Percentiles rank a stretch among this genome's conserved stretches.
These are phyloP conservation scores for Mesaphorura yosii DNA, from an alignment of 1,140 invertebrate species.

Conservation along the genomic window DNA sequence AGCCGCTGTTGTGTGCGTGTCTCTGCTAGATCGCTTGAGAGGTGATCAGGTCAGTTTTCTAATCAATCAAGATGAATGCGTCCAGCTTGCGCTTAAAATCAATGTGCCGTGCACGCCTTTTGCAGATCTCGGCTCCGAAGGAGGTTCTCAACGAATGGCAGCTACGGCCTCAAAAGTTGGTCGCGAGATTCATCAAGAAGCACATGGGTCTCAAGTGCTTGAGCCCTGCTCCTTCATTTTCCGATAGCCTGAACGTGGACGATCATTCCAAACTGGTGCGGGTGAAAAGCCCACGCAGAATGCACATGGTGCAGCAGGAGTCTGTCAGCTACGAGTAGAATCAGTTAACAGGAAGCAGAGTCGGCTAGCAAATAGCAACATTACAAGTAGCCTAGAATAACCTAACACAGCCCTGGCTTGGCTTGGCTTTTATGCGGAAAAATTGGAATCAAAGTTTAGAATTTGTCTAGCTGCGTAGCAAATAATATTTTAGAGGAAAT, in stretches of 20 bases:
- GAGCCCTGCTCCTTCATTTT: slow-evolving; percentile 21
- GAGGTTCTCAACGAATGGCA: slow-evolving; percentile 88
- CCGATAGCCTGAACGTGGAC: slow-evolving; percentile 29
- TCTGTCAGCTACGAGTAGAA: slow-evolving; percentile 77
- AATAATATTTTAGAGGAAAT: too few species aligned
- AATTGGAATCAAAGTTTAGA: too few species aligned
- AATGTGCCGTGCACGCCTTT: slow-evolving; percentile 4
- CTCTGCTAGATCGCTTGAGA: slow-evolving; percentile 81
- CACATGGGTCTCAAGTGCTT: slow-evolving; percentile 53
- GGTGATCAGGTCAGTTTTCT: slow-evolving; percentile 69
- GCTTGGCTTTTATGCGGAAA: too few species aligned
- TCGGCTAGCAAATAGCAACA: too few species aligned
- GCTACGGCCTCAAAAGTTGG: slow-evolving; percentile 72
- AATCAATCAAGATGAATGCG: not conserved
- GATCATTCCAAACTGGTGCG: slow-evolving; percentile 57
- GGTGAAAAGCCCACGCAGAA: slow-evolving; percentile 68
- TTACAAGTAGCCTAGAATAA: too few species aligned
- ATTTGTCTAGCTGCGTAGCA: too few species aligned
- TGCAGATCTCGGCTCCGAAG: slow-evolving; percentile 69
- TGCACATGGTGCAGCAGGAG: slow-evolving; percentile 78
- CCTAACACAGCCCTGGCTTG: too few species aligned
- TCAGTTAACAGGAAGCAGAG: too few species aligned
- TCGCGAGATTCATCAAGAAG: slow-evolving; percentile 75
- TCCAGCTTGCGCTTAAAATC: not conserved
- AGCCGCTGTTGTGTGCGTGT: slow-evolving; percentile 85